Base-by-base conservation (phyloP, 1,140 invertebrate genomes). In the Condylostylus longicornis region DNA sequence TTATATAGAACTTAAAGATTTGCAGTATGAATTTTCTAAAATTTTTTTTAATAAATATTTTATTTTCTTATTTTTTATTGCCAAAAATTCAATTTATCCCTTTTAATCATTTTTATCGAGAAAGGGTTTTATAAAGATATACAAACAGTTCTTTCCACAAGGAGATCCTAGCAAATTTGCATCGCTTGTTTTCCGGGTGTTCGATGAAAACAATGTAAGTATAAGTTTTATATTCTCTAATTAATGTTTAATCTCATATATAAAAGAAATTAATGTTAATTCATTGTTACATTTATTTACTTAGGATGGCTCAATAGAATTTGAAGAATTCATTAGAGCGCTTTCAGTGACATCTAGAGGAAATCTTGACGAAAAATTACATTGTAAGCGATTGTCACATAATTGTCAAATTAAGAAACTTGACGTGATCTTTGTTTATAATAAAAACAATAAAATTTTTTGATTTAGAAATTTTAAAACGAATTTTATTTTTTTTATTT, bases 121-220 rank as follows among this genome's bases (percentile, higher is more conserved):
- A 48, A 69, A 95, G 90, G 93, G 90, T 40, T 97, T 97, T 69
- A 90, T 96, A 59, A 93, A 89, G 70, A 97, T 97, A 59, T 97
- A 97, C 72, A 90, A 93, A 68, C 91, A 97, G 66, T 97, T 97
- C 68, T 97, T 97, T 65, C 91, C 93, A 35, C 85, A 95, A 75
- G 89, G 90, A 46, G 90, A 97, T 70, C 91, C 93, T 15, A 90
- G 86, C 48, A 95, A 95, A 69, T 98, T 98, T 64, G 90, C 93
- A 14, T 83, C 85, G 18, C 74, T 95, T 48, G 90, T 97, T 18
- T 98, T 98, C 69, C 79, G 91, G 60, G 93, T 97, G 21, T 97
- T 97, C 65, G 93, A 98, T 62, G 88, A 94, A 68, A 97, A 98
- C 61, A 94, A 94, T 64, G 91, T 96, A 68, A 81, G 81, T 77